Conservation (phyloP, 2,797 vertebrate genomes). For the Rhinophrynus dorsalis region DNA sequence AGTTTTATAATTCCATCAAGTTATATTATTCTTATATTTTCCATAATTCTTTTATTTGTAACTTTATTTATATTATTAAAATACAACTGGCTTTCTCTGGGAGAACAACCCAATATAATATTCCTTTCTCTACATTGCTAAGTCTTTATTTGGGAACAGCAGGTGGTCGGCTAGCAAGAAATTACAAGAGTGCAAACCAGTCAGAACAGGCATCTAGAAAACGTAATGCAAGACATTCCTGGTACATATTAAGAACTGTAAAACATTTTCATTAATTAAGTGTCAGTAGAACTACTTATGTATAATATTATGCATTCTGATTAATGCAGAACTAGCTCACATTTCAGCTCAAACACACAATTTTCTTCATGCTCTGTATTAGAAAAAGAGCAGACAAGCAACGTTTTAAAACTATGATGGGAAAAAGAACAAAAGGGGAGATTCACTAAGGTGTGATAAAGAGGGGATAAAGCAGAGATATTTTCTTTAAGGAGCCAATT, state of each 20-base stretch:
- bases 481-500: too few species aligned
- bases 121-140: conserved; percentile 3
- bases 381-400: too few species aligned
- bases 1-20: background rate
- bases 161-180: conserved; percentile 24
- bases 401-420: too few species aligned
- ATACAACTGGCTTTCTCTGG: conserved; percentile 6
- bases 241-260: conserved; percentile 33
- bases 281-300: background rate
- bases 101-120: conserved; percentile 32
- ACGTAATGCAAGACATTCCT: conserved; percentile 22
- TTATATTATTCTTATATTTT: background rate
- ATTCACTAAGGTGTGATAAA: too few species aligned
- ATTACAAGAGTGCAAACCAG: conserved; percentile 29
- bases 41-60: conserved; percentile 3
- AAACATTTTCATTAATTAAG: conserved; percentile 22
- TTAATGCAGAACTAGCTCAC: conserved; percentile 5
- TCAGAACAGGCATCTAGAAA: conserved; percentile 28
- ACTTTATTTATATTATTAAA: conserved; percentile 11
- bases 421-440: too few species aligned
- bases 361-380: too few species aligned
- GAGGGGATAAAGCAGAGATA: too few species aligned
- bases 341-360: too few species aligned
- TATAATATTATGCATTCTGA: background rate
- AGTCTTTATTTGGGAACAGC: conserved; percentile 34